A percentile compares a stretch with the other conserved stretches of the same genome.
These are phyloP conservation scores for Glaucopsyche alexis DNA, from an alignment of 2,888 invertebrate genomes.

Conservation along the genomic window DNA sequence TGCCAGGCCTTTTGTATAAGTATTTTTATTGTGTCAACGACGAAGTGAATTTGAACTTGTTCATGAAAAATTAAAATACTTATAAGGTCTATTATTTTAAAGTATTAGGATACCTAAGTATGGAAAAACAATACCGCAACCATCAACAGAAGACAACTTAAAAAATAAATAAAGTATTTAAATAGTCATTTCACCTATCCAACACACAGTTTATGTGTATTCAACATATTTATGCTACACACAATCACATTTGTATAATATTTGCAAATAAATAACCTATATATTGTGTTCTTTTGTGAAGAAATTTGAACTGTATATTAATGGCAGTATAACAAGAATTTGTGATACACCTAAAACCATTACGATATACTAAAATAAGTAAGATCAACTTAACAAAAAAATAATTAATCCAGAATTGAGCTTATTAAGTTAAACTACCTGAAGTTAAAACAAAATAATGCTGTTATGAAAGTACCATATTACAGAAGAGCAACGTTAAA, in stretches of 20 bases:
- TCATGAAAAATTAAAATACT: neutral
- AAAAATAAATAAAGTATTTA: slow-evolving; percentile 7
- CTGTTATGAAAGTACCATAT: too few relatives aligned
- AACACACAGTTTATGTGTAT: neutral
- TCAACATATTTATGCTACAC: slow-evolving; percentile 44
- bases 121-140: neutral
- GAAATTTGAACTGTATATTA: slow-evolving; percentile 38
- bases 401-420: neutral
- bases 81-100: too few relatives aligned
- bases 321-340: slow-evolving; percentile 28
- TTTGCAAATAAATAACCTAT: slow-evolving; percentile 45
- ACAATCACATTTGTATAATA: slow-evolving; percentile 52
- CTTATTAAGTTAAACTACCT: too few relatives aligned
- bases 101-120: neutral
- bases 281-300: slow-evolving; percentile 32
- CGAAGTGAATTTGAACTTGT: neutral
- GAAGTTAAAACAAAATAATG: too few relatives aligned
- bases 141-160: slow-evolving; percentile 5
- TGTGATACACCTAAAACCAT: neutral
- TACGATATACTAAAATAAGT: neutral
- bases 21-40: neutral
- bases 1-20: neutral
- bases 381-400: neutral
- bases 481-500: too few relatives aligned
- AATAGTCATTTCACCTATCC: neutral